Conservation (phyloP, 2,113 vertebrate genomes). For the rabbit (Oryctolagus cuniculus) region DNA sequence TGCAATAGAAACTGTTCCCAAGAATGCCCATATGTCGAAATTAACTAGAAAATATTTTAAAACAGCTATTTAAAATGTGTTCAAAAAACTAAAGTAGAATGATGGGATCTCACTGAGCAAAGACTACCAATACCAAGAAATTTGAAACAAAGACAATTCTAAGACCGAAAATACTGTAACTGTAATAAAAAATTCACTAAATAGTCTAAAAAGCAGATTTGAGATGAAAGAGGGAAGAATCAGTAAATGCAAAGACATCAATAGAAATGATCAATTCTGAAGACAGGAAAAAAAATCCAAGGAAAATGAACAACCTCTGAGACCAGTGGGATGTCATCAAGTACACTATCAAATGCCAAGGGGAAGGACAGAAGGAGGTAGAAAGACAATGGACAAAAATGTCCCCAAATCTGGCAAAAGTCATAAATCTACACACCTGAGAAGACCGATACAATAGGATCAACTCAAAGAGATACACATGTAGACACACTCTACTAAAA, state of each 20-base stretch:
- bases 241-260: not conserved
- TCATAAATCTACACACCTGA: not conserved
- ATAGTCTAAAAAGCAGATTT: not conserved
- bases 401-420: not conserved
- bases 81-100: not conserved
- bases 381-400: not conserved
- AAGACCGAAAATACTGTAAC: not conserved
- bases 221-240: not conserved
- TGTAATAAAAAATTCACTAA: not conserved
- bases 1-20: not conserved
- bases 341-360: too few species aligned
- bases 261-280: not conserved
- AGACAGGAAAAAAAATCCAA: not conserved
- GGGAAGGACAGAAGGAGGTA: not conserved
- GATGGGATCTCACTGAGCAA: not conserved
- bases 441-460: not conserved
- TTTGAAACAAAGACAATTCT: not conserved
- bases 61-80: slow-evolving; percentile 9
- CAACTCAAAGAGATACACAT: not conserved
- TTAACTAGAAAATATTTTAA: not conserved
- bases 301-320: not conserved
- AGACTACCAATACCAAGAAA: not conserved
- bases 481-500: too few species aligned
- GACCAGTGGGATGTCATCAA: too few species aligned
- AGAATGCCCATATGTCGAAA: not conserved